These are phyloP conservation scores for Cheilosia grossa DNA, from an alignment of 2,888 invertebrate species.

Conservation along the genomic window DNA sequence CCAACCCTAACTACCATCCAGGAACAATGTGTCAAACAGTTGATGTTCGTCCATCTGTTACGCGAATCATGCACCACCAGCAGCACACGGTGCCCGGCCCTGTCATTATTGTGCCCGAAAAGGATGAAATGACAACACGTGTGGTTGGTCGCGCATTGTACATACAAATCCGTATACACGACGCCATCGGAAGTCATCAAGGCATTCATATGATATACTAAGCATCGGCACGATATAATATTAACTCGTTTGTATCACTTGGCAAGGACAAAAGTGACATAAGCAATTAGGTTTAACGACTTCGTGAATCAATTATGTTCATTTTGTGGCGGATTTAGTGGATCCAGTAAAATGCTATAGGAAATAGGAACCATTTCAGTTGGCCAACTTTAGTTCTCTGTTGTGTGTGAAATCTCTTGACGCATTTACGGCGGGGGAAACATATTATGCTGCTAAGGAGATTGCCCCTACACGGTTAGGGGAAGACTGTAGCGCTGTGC, in stretches of 20 bases:
- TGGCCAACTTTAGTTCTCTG: conserved; percentile 1
- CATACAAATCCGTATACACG: conserved; percentile 37
- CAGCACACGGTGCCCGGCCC: background rate
- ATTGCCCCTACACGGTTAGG: conserved; percentile 39
- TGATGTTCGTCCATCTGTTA: conserved; percentile 42
- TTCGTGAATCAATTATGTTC: conserved; percentile 71
- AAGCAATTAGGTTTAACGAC: conserved; percentile 70
- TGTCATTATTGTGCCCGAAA: conserved; percentile 46
- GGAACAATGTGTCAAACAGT: background rate
- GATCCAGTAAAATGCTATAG: conserved; percentile 51
- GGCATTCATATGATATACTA: conserved; percentile 14
- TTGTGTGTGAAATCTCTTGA: conserved; percentile 11
- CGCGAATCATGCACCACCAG: background rate
- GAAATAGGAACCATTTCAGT: conserved; percentile 42
- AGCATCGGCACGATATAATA: conserved; percentile 40
- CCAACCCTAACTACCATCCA: background rate
- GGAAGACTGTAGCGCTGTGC: conserved; percentile 13
- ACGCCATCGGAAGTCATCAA: conserved; percentile 61
- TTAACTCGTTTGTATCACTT: conserved; percentile 48
- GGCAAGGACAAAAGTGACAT: conserved; percentile 56
- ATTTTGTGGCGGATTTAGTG: conserved; percentile 62
- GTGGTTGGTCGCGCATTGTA: conserved; percentile 40
- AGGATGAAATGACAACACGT: conserved; percentile 49
- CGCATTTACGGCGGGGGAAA: conserved; percentile 3
- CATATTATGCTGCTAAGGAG: conserved; percentile 6